phyloP scores from a whole-genome alignment of 2,888 invertebrate species.

The Melanchra persicariae region DNA sequence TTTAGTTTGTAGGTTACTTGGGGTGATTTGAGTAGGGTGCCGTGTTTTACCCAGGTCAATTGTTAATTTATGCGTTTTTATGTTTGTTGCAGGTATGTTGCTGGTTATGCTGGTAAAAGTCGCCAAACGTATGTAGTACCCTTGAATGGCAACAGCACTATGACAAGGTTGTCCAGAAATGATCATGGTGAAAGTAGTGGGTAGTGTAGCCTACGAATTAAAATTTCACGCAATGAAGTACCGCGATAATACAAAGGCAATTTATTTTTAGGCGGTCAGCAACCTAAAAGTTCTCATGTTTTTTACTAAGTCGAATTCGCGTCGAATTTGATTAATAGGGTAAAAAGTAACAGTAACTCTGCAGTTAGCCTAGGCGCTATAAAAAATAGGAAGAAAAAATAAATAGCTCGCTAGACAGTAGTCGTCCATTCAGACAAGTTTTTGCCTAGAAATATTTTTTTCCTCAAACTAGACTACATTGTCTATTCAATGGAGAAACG shows the following conservation, averaged over 20 bases:
- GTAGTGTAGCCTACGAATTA: neutral
- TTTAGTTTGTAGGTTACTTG: constrained; percentile 64
- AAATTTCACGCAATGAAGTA: neutral
- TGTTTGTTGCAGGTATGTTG: constrained; percentile 68
- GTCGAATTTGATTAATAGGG: neutral
- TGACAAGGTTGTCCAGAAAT: neutral
- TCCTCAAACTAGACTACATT: neutral
- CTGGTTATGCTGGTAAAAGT: neutral
- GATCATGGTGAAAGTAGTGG: neutral
- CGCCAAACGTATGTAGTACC: neutral
- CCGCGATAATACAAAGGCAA: neutral
- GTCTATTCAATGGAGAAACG: constrained; percentile 25
- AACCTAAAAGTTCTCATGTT: neutral
- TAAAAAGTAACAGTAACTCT: neutral
- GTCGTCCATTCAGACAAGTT: constrained; percentile 29
- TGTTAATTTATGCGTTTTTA: constrained; percentile 52
- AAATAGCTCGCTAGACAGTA: constrained; percentile 22
- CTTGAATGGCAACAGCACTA: neutral
- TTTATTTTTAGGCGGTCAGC: neutral
- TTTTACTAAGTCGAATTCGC: neutral
- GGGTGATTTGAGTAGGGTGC: constrained; percentile 46
- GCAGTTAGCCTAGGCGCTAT: constrained; percentile 4
- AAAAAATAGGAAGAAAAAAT: constrained; percentile 23
- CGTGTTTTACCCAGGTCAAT: constrained; percentile 38
- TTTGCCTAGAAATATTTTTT: constrained; percentile 22